These are phyloP conservation scores for Meta bourneti DNA, from an alignment of 2,888 invertebrate species.

Conservation along the genomic window DNA sequence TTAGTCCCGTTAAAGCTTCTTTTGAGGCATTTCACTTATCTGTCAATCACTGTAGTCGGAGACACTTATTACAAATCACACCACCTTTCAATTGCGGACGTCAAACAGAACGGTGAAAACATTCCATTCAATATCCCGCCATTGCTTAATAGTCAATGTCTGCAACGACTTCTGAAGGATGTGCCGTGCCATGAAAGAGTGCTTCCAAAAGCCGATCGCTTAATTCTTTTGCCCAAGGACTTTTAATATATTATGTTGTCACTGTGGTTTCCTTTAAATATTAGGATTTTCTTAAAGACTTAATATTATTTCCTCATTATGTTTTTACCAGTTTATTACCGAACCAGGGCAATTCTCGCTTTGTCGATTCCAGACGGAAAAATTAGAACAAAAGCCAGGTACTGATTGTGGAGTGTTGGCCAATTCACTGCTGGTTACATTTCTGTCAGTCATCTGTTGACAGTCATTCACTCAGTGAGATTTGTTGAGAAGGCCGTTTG, in stretches of 20 bases:
- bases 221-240: conserved; percentile 61
- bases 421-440: conserved; percentile 56
- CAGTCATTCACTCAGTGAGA: conserved; percentile 28
- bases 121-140: conserved; percentile 25
- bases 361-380: conserved; percentile 19
- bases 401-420: conserved; percentile 24
- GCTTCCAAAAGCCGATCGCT: conserved; percentile 18
- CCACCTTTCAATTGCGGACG: conserved; percentile 34
- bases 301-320: conserved; percentile 69
- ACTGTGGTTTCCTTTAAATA: conserved; percentile 62
- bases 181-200: conserved; percentile 15
- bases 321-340: conserved; percentile 51
- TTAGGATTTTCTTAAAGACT: conserved; percentile 53
- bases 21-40: conserved; percentile 10
- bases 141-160: conserved; percentile 71
- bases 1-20: conserved; percentile 5
- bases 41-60: conserved; percentile 24
- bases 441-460: conserved; percentile 66
- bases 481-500: conserved; percentile 32
- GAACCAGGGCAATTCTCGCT: conserved; percentile 50
- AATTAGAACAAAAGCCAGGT: conserved; percentile 22
- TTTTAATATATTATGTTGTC: conserved; percentile 73
- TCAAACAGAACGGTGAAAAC: conserved; percentile 29
- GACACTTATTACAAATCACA: conserved; percentile 47
- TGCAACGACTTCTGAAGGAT: conserved; percentile 48